Evolutionary conservation across 2,888 invertebrate species (phyloP), one percentile per base, ranked within the genome.

Genomic region (Drosophila mettleri): DNA sequence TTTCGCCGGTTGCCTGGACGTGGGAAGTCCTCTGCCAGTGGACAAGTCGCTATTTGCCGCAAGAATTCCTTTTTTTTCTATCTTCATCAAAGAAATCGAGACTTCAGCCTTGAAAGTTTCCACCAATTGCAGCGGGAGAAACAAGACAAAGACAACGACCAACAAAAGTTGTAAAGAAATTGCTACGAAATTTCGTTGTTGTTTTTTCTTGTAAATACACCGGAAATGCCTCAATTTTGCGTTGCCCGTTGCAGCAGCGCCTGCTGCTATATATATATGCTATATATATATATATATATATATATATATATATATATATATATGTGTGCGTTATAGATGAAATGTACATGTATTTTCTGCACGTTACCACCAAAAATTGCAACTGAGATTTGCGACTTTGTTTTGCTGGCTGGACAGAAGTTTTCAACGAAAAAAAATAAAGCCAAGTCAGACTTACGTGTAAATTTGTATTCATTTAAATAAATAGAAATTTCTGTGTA

Each of bases 301-400:
- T 24, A 34, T 14, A 55, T n/a, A n/a, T 29, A 54, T 20, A 39
- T 20, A 7, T 18, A 36, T n/a, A 22, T 39, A 31, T 36, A 20
- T 14, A 16, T 2, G 29, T 53, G 16, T n/a, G n/a, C n/a, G n/a
- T n/a, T n/a, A n/a, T n/a, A n/a, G n/a, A n/a, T n/a, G n/a, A 14
- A 48, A 48, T 57, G 46, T 62, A 18, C 45, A 43, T 52, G 39
- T 54, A 51, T 59, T 51, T 69, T 46, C 54, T 41, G 76, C 52
- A 58, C n/a, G 59, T 60, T 70, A 79, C 65, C 65, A 63, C 62
- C 69, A 76, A 76, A 78, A 74, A 72, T 70, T 77, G 69, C 71
- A 76, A 70, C 75, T 74, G 87, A 67, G 87, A 86, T 87, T 86
- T 87, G 78, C 71, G 78, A 74, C 74, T 82, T 84, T 86, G 85